Base-by-base conservation (phyloP, 1,140 invertebrate genomes). In the Reticulitermes speratus region DNA sequence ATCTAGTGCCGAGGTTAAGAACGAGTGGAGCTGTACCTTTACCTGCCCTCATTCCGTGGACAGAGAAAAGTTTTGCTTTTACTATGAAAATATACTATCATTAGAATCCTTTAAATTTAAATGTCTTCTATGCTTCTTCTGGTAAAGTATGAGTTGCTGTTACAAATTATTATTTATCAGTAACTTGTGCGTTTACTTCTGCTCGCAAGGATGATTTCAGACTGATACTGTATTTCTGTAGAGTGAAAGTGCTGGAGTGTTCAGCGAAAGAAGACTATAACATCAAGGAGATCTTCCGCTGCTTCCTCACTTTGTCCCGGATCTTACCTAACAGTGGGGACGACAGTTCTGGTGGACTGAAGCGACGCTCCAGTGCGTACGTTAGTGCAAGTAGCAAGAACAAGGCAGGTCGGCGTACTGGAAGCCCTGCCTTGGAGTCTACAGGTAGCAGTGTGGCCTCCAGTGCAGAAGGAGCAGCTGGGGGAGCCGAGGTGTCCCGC, bases 231-330 rank as follows among this genome's bases (percentile, higher is more conserved):
- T 86, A 9, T 82, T 44, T 82, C 16, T 44, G 8, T 90, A 95
- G 95, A 88, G 94, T 94, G 75, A 96, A 96, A 90, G 93, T 96
- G 25, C 92, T 97, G 88, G 96, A 97, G 90, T 97, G 96, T 88
- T 97, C 96, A 5, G 96, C 96, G 8, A 96, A 96, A 90, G 95
- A 96, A 87, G 95, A 96, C 89, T 93, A 93, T 88, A 96, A 96
- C 90, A 93, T 97, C 86, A 95, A 94, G 89, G 96, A 97, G 87
- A 93, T 96, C 82, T 96, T 96, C 89, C 94, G 94, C 88, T 94
- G 93, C 87, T 94, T 96, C 90, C 91, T 96, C 83, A 94, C 94
- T 3, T 90, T 96, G 23, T 95, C 95, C 6, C 93, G 93, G 88
- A 94, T 95, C 75, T 90, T 95, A 69, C 91, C 93, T 44, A 92